Evolutionary conservation across 2,113 vertebrate genomes (phyloP).

Genomic region (Melanostigma gelatinosum): DNA sequence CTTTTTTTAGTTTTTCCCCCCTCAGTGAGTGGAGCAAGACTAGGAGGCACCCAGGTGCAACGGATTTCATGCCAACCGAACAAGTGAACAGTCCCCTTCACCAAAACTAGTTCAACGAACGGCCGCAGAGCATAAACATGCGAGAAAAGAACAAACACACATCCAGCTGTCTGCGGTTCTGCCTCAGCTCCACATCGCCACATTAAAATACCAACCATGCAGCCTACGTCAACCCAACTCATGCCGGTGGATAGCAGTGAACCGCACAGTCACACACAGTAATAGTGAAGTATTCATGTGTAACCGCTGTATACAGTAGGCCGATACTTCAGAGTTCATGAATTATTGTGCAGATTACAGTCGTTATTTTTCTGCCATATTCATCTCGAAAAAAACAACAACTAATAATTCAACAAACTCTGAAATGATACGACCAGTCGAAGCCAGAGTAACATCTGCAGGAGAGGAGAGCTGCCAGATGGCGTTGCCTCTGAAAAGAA

Average conservation of each 20-base stretch:
- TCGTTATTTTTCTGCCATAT: not conserved
- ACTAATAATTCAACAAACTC: constrained; percentile 68
- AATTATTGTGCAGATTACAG: constrained; percentile 24
- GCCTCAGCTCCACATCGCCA: constrained; percentile 8
- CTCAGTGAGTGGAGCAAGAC: constrained; percentile 26
- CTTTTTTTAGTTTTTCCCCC: not conserved
- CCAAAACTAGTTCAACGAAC: constrained; percentile 48
- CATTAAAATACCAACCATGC: constrained; percentile 64
- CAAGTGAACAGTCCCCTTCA: constrained; percentile 43
- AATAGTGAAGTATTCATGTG: constrained; percentile 1
- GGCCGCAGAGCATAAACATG: constrained; percentile 65
- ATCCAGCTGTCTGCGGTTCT: constrained; percentile 32
- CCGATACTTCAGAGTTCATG: constrained; percentile 74
- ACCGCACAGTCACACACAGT: constrained; percentile 38
- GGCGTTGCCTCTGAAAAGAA: constrained; percentile 58
- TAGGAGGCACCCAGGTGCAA: constrained; percentile 34
- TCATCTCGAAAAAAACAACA: constrained; percentile 6
- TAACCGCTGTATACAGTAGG: constrained; percentile 28
- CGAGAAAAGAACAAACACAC: constrained; percentile 19
- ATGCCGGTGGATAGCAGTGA: constrained; percentile 64
- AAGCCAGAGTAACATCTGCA: constrained; percentile 56
- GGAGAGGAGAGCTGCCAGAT: constrained; percentile 56
- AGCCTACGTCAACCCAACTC: constrained; percentile 41
- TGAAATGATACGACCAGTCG: constrained; percentile 65
- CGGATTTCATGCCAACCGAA: constrained; percentile 67